Base-by-base conservation (phyloP, 35 echinoderm and acorn worm species). In the Apostichopus japonicus region DNA sequence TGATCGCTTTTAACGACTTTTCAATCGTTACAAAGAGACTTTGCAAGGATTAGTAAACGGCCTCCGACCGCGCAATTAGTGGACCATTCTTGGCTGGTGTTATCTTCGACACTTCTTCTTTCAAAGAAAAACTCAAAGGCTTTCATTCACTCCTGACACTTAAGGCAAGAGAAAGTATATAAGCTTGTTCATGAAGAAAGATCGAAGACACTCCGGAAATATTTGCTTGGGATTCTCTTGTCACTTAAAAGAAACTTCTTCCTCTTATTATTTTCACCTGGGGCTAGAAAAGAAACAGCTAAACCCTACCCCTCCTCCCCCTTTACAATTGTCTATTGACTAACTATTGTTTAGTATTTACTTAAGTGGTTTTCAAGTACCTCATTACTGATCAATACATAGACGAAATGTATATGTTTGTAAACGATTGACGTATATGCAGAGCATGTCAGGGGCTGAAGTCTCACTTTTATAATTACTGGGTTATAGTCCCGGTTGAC, bases 171-270 rank as follows among this genome's bases (percentile, higher is more conserved):
- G 23, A 79, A 23, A 24, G 77, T 10, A 11, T 44, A 44, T 83
- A 55, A 83, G 79, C 79, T 83, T 54, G 79, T 33, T 55, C 79
- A n/a, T 11, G 51, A 83, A 83, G 54, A 83, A 52, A 44, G 79
- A 83, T 83, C 79, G 79, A 83, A 83, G 79, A 83, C 79, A 83
- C 51, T 83, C 79, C 79, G 79, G 79, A 83, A 83, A 83, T 83
- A 83, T 83, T 83, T 83, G 79, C 79, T 83, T 55, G 79, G 79
- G n/a, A 19, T 67, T 10, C 63, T 55, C 79, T 83, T 19, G 17
- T 33, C 24, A 83, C 54, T 55, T n/a, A 83, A 83, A 83, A 83
- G 79, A 54, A 83, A 54, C 33, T n/a, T 83, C 79, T 13, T 44
- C 33, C 33, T 44, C 33, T 44, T 44, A 44, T 44, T 44, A 44